phyloP scores from a whole-genome alignment of 2,888 invertebrate species.

The Eristalis arbustorum region DNA sequence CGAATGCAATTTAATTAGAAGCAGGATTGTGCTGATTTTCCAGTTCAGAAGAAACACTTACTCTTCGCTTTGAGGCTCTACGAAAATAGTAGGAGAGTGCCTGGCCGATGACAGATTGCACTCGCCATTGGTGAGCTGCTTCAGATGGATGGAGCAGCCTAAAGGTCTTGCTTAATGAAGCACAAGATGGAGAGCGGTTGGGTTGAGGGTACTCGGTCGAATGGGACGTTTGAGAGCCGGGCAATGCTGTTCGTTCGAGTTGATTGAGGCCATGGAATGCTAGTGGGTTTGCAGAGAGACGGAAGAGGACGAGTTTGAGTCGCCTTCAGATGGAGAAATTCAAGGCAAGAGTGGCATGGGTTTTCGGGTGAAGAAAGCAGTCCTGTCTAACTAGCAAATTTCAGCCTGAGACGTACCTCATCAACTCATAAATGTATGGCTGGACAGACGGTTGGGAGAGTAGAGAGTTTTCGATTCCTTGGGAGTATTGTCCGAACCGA shows the following conservation, averaged over 20 bases:
- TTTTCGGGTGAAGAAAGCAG: too few species aligned
- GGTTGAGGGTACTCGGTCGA: neutral
- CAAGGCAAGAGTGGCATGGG: too few species aligned
- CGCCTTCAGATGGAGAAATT: too few species aligned
- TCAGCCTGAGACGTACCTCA: too few species aligned
- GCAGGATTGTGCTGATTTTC: neutral
- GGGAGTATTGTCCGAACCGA: too few species aligned
- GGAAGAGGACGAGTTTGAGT: neutral
- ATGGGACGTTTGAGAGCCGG: neutral
- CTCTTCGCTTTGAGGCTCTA: neutral
- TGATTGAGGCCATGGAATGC: neutral
- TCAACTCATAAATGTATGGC: too few species aligned
- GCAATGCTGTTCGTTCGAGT: neutral
- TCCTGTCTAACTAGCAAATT: too few species aligned
- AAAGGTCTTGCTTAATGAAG: neutral
- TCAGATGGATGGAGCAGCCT: neutral
- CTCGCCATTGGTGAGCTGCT: neutral
- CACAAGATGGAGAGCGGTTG: neutral
- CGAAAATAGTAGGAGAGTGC: neutral
- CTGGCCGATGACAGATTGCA: neutral
- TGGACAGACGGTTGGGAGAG: too few species aligned
- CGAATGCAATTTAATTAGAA: conserved; percentile 24
- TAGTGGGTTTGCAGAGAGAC: neutral
- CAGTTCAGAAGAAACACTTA: neutral
- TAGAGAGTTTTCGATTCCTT: too few species aligned